Evolutionary conservation across 30 jellyfish, hydroid and myxozoan species (phyloP), one percentile per base, ranked within the genome.

Genomic region (Haliclystus octoradiatus): DNA sequence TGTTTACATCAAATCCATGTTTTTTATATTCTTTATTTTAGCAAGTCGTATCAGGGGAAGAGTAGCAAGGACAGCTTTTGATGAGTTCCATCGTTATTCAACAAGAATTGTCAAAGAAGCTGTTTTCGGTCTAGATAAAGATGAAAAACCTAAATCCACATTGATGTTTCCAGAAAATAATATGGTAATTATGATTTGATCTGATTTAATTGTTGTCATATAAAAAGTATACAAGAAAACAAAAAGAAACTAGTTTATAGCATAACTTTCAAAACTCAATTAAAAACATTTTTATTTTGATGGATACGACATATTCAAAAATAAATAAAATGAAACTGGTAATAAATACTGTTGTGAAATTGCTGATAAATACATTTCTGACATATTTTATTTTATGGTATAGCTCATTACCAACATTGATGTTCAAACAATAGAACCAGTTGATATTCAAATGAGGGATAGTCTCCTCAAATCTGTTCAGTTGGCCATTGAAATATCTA

Each of bases 11-110:
- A 9, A 15, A 7, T 64, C 28, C 33, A n/a, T 31, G 13, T 28
- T 19, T 33, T 70, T 27, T 66, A 66, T 28, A 27, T 3, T 76
- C 62, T 29, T 57, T 52, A 19, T 52, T 23, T 13, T 47, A 88
- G 97, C 97, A 30, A 88, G 97, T 50, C 94, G 97, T n/a, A 88
- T 88, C 57, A 83, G 97, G 35, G 97, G 94, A 12, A 66, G 93
- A 35, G 97, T 88, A 19, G 97, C 97, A 1, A 83, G 92, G 28
- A 79, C 97, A 22, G 77, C 94, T 1, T 88, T 88, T 33, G 97
- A 88, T 78, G 95, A 88, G 69, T 88, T 88, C 74, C 97, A 88
- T 66, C 93, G 97, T 0, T 88, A 88, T 66, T 88, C 97, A 14
- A 82, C 97, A 46, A 63, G 89, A 57, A 88, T 88, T 34, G 94